These are phyloP conservation scores for Cheirogaleus major DNA, from an alignment of 2,797 vertebrate species.

Conservation along the genomic window DNA sequence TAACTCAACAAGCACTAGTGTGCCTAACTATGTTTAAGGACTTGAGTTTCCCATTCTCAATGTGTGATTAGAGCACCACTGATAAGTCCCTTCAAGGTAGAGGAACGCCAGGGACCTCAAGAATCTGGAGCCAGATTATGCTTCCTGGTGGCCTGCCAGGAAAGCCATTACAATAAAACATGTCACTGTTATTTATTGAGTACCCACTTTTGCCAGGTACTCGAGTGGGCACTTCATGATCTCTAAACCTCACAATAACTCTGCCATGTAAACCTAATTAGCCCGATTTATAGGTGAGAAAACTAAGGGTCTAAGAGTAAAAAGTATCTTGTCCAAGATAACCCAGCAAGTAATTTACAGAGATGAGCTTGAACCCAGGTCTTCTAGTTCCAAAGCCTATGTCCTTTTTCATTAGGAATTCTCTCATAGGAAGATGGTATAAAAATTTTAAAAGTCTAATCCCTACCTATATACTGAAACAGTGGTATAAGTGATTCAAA, in stretches of 20 bases:
- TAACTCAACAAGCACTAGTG: background rate
- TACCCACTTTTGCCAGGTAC: background rate
- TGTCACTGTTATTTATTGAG: background rate
- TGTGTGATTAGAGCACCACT: background rate
- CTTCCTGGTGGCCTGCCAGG: background rate
- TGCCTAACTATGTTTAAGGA: background rate
- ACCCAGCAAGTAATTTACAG: background rate
- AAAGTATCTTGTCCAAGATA: background rate
- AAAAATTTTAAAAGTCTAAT: background rate
- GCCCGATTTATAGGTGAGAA: slow-evolving; percentile 22
- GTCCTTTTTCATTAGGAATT: background rate
- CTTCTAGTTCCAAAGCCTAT: slow-evolving; percentile 33
- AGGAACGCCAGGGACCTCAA: slow-evolving; percentile 8
- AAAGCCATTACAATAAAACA: background rate
- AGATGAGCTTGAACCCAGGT: background rate
- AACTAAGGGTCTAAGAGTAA: slow-evolving; percentile 30
- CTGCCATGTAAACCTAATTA: background rate
- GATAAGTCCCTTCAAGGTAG: background rate
- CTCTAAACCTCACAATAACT: background rate
- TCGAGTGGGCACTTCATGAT: background rate
- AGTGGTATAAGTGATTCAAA: background rate
- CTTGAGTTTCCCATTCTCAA: background rate
- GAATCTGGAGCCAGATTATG: background rate
- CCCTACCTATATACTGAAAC: background rate
- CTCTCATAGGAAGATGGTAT: slow-evolving; percentile 5